These are phyloP conservation scores for Lethrus apterus DNA, from an alignment of 1,140 invertebrate genomes.

Conservation along the genomic window DNA sequence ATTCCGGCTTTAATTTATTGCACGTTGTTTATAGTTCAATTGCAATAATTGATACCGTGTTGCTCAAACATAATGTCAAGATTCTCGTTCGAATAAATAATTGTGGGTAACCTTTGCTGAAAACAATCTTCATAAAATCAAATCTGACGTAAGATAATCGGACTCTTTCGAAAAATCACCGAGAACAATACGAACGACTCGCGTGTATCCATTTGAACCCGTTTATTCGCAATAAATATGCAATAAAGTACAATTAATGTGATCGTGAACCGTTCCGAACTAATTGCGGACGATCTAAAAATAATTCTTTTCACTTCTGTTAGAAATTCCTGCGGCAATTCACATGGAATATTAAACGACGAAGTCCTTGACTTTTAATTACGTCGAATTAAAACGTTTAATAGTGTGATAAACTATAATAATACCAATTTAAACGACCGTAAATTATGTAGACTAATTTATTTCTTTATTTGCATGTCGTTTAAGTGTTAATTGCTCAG, in stretches of 20 bases:
- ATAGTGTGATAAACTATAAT: constrained; percentile 30
- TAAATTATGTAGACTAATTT: constrained; percentile 23
- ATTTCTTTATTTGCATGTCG: constrained; percentile 24
- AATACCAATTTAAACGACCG: constrained; percentile 21
- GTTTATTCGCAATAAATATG: background rate
- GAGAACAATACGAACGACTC: too few species aligned
- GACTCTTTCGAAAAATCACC: too few species aligned
- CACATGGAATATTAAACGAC: constrained; percentile 8
- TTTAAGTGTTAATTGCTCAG: too few species aligned
- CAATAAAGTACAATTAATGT: background rate
- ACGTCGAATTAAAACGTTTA: constrained; percentile 29
- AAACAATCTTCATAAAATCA: too few species aligned
- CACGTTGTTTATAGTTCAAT: too few species aligned
- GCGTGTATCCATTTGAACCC: too few species aligned
- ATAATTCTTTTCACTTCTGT: background rate
- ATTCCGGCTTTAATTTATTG: too few species aligned
- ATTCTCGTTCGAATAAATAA: too few species aligned
- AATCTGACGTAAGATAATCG: too few species aligned
- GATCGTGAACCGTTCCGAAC: background rate
- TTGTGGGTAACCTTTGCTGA: too few species aligned
- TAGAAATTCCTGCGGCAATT: background rate
- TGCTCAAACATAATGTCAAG: too few species aligned
- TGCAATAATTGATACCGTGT: too few species aligned
- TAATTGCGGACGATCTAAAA: background rate
- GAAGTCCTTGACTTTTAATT: constrained; percentile 29